These are phyloP conservation scores for Choreutis nemorana DNA, from an alignment of 2,888 invertebrate species.

Conservation along the genomic window DNA sequence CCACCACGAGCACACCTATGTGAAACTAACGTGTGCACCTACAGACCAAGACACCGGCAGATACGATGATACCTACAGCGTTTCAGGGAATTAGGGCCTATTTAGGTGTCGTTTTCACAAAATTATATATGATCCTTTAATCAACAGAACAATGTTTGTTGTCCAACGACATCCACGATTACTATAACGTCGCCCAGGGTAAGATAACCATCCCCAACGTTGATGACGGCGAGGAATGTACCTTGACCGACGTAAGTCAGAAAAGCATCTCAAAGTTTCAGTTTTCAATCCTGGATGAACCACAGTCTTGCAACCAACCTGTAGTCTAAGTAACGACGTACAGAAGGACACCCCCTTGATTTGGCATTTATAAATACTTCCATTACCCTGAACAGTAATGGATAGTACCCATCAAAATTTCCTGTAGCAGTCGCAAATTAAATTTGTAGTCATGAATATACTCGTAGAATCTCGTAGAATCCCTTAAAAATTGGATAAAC, in stretches of 20 bases:
- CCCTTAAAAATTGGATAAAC: too few relatives aligned
- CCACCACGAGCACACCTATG: conserved; percentile 43
- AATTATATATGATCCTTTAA: conserved; percentile 21
- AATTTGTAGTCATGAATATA: too few relatives aligned
- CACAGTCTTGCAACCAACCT: too few relatives aligned
- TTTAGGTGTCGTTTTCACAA: background rate
- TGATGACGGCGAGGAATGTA: conserved; percentile 94
- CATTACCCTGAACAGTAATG: too few relatives aligned
- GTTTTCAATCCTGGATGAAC: too few relatives aligned
- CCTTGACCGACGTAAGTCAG: conserved; percentile 86
- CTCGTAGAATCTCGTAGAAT: too few relatives aligned
- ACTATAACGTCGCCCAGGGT: conserved; percentile 95
- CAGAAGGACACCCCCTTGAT: too few relatives aligned
- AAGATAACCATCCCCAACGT: conserved; percentile 94
- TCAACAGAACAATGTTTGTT: conserved; percentile 80
- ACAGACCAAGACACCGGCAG: conserved; percentile 27
- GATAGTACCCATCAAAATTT: too few relatives aligned
- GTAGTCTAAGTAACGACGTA: too few relatives aligned
- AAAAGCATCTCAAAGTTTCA: too few relatives aligned
- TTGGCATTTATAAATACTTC: too few relatives aligned
- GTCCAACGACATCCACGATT: conserved; percentile 90
- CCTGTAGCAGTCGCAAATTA: too few relatives aligned
- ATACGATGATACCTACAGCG: conserved; percentile 16
- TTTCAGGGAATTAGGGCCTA: background rate
- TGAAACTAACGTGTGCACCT: conserved; percentile 28